phyloP scores from a whole-genome alignment of 2,888 invertebrate species.

The Dysmachus trigonus region DNA sequence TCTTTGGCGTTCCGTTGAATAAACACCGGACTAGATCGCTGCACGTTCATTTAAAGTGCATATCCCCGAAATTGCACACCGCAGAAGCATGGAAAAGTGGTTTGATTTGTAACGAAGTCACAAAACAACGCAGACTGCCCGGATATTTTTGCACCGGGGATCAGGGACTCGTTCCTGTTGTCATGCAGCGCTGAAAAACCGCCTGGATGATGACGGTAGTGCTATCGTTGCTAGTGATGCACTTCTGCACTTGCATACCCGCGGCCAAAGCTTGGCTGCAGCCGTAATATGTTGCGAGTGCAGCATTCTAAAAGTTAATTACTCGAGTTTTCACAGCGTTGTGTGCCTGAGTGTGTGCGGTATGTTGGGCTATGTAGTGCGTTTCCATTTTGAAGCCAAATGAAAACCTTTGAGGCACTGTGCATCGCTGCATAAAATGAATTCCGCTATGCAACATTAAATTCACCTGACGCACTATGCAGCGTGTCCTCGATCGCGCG shows the following conservation, averaged over 20 bases:
- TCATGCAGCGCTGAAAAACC: neutral
- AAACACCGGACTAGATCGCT: neutral
- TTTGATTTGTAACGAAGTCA: constrained; percentile 1
- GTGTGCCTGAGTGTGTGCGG: neutral
- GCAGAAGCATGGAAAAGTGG: neutral
- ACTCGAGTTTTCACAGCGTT: constrained; percentile 3
- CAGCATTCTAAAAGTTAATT: constrained; percentile 10
- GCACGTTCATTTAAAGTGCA: neutral
- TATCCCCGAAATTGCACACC: neutral
- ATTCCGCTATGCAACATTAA: constrained; percentile 19
- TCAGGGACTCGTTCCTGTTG: neutral
- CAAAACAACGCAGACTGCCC: neutral
- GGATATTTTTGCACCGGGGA: neutral
- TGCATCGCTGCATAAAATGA: constrained; percentile 7
- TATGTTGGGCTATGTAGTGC: neutral
- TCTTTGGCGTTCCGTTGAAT: neutral
- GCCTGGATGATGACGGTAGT: neutral
- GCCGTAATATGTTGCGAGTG: neutral
- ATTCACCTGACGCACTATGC: neutral
- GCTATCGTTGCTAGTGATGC: neutral
- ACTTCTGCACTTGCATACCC: neutral
- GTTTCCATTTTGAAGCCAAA: neutral
- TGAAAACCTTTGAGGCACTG: neutral
- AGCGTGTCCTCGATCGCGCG: neutral
- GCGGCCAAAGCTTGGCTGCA: neutral